These are phyloP conservation scores for Plusia festucae DNA, from an alignment of 2,888 invertebrate species.

Conservation along the genomic window DNA sequence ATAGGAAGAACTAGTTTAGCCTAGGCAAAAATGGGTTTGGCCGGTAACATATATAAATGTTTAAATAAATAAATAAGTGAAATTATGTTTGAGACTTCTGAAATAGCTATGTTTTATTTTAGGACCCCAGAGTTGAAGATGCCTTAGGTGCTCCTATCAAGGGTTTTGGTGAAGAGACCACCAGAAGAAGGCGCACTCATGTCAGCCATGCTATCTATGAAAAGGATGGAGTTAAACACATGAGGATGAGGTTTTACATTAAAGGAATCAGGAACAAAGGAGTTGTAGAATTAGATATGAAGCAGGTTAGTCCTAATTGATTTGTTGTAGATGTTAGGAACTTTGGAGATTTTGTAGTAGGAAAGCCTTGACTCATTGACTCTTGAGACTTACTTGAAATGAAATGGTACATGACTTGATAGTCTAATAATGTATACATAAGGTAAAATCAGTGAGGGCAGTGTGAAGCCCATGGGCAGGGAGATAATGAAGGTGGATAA, in stretches of 20 bases:
- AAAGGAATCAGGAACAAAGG: slow-evolving; percentile 95
- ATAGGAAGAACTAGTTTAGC: too few species aligned
- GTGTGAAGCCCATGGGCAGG: too few species aligned
- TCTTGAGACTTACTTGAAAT: too few species aligned
- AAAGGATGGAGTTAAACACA: slow-evolving; percentile 93
- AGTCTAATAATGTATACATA: too few species aligned
- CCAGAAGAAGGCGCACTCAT: slow-evolving; percentile 94
- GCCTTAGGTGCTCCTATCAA: slow-evolving; percentile 97
- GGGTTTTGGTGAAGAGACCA: slow-evolving; percentile 96
- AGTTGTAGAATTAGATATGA: slow-evolving; percentile 96
- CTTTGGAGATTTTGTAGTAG: neutral
- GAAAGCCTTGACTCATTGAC: too few species aligned
- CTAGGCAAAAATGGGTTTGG: too few species aligned
- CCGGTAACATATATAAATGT: too few species aligned
- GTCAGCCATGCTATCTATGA: slow-evolving; percentile 94
- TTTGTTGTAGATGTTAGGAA: neutral
- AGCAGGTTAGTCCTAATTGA: slow-evolving; percentile 89
- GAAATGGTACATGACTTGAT: too few species aligned
- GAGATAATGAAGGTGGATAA: too few species aligned
- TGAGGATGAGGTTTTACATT: slow-evolving; percentile 97
- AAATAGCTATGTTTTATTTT: slow-evolving; percentile 37
- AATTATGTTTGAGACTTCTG: neutral
- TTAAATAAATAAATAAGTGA: too few species aligned
- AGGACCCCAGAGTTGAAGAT: slow-evolving; percentile 93
- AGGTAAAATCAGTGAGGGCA: too few species aligned